These are phyloP conservation scores for Tapirus terrestris DNA, from an alignment of 2,113 vertebrate genomes.

Conservation along the genomic window DNA sequence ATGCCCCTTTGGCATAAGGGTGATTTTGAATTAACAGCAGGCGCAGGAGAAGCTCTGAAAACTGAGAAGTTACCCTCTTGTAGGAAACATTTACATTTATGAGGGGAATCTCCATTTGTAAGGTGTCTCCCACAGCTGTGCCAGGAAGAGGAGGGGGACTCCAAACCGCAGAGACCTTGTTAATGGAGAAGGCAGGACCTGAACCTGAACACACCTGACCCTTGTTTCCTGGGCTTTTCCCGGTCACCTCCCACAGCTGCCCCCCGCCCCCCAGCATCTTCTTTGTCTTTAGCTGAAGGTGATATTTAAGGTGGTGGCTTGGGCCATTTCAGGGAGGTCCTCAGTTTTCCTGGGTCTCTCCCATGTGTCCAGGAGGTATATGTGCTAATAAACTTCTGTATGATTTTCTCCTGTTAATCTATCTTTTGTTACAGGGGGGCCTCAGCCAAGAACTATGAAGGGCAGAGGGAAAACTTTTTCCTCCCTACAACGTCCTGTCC, in stretches of 20 bases:
- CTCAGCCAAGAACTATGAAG: not conserved
- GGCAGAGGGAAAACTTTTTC: not conserved
- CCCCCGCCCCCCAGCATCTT: fast-evolving
- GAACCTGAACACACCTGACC: fast-evolving
- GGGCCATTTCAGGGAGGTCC: fast-evolving
- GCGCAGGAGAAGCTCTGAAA: not conserved
- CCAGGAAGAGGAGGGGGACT: too few relatives aligned
- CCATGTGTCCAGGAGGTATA: fast-evolving
- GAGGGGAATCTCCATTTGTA: fast-evolving
- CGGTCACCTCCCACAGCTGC: fast-evolving
- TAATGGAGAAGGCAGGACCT: too few relatives aligned
- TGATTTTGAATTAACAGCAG: not conserved
- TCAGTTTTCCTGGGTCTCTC: not conserved
- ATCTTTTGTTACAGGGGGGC: not conserved
- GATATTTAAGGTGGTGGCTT: not conserved
- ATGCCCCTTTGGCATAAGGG: too few relatives aligned
- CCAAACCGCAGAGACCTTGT: fast-evolving
- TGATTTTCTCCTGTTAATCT: not conserved
- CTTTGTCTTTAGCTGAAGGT: not conserved
- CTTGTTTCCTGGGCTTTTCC: fast-evolving
- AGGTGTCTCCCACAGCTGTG: fast-evolving
- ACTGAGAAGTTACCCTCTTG: not conserved
- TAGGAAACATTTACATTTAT: not conserved
- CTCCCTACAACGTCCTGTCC: fast-evolving
- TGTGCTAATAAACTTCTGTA: too few relatives aligned